Evolutionary conservation across 2,113 vertebrate species (phyloP), one percentile per base, ranked within the genome.

Genomic region (Thunnus maccoyii): DNA sequence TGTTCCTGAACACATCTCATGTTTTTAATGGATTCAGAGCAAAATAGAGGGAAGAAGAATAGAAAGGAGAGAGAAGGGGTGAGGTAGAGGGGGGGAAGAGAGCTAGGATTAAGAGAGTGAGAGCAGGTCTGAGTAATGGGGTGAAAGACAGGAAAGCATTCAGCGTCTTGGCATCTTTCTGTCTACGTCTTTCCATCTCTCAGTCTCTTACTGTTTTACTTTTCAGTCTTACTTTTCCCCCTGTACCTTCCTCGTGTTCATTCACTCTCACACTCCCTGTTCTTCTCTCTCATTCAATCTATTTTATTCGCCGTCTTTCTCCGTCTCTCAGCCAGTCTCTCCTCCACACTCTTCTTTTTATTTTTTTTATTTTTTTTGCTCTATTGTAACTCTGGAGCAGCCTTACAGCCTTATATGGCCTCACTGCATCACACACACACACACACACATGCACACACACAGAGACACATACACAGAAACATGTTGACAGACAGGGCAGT

Each of bases 321-420:
- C 27, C 7, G 6, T 41, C 36, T 67, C 48, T 18, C 15, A 50
- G 10, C 13, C 62, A 65, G 14, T 70, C 36, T 46, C 18, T 68
- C 17, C 15, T 54, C 20, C 5, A 9, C 54, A 22, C 30, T 25
- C 66, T 67, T 46, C 48, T 14, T 41, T 30, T 54, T 30, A 4
- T 3, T 4, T 11, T 41, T 11, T 7, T 63, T 11, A 15, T 67
- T 51, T n/a, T 70, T 70, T 61, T 46, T 18, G 9, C 50, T 78
- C 46, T 62, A 2, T 72, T 78, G 52, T 65, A 72, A 71, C 68
- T 75, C 30, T 61, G 76, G 61, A 72, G 36, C 70, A 75, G 56
- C 32, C 74, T 51, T 68, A 18, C 64, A 52, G 60, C 93, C 93
- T 91, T 93, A 92, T 91, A 94, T 75, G 90, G 93, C 70, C 72